Evolutionary conservation across 2,113 vertebrate species (phyloP), one percentile per base, ranked within the genome.

Genomic region (Pavo muticus): DNA sequence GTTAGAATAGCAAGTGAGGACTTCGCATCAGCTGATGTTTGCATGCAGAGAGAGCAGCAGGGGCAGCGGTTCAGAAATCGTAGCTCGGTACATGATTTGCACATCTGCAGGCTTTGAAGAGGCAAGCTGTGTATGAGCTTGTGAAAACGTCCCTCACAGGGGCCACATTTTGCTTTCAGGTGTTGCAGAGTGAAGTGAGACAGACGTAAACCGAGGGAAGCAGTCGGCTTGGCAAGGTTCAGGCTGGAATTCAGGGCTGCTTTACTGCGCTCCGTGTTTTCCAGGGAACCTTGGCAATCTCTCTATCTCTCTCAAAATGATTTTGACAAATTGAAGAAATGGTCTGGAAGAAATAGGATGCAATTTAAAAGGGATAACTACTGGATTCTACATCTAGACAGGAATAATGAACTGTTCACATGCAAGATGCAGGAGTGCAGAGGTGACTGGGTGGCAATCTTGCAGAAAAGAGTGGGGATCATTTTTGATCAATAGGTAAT

Each of bases 341-440:
- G 75, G 82, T 88, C 89, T 94, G 90, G 88, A 96, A 96, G 88
- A 90, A 94, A 91, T 88, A 88, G 78, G 92, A 88, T 91, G 75
- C 72, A 73, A 77, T 95, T 91, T 94, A 83, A 85, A 90, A 85
- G 82, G 89, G 64, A 44, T 77, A 94, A 91, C 82, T 89, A 65
- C 59, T 65, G 54, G 75, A 59, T 85, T 93, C 77, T 87, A 47
- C 85, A 85, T 88, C 67, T 67, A 42, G 83, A 61, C 92, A 74
- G 90, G 82, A 77, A 63, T 88, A 93, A 96, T 90, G 87, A 96
- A 87, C 63, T 80, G 85, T 70, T 96, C 75, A 21, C 59, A 44
- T n/a, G 78, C 67, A 82, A 16, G 54, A 48, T 52, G 75, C 40
- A 90, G 71, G 78, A 89, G 39, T 27, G 27, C 14, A 37, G 88